A percentile compares a stretch with the other conserved stretches of the same genome.
Evolutionary conservation across 2,797 vertebrate genomes (phyloP).

Genomic region (Stomatorhinus walkeri): DNA sequence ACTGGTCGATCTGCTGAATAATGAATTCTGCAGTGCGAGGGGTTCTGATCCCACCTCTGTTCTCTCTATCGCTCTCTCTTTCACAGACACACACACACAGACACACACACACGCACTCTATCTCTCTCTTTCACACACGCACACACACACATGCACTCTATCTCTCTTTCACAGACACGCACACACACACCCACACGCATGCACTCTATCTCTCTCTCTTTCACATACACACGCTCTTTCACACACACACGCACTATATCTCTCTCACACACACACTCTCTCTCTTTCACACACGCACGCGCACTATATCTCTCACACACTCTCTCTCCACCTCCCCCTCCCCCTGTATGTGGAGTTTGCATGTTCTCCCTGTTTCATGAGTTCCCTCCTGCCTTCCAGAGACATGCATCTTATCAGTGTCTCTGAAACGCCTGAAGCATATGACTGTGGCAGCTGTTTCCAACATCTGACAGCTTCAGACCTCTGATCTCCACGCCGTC

Average conservation of each 20-base stretch:
- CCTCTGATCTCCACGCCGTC: neutral
- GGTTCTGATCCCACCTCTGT: neutral
- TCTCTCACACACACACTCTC: neutral
- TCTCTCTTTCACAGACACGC: neutral
- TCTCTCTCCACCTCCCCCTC: too few species aligned
- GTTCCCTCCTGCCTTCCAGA: neutral
- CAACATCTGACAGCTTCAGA: neutral
- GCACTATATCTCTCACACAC: neutral
- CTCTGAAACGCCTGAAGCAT: neutral
- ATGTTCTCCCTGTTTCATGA: neutral
- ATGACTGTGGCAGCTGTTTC: neutral
- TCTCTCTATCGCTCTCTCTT: neutral
- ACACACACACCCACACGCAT: too few species aligned
- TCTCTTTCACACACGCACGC: neutral
- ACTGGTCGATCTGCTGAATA: neutral
- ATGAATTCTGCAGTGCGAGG: neutral
- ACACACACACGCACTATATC: neutral
- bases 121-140: too few species aligned
- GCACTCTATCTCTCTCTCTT: neutral
- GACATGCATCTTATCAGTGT: neutral
- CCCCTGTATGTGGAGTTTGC: neutral
- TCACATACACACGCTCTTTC: too few species aligned
- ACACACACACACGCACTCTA: too few species aligned
- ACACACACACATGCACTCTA: too few species aligned
- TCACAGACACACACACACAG: neutral